Evolutionary conservation across 2,888 invertebrate species (phyloP), one percentile per base, ranked within the genome.

Genomic region (Dicycla oo): DNA sequence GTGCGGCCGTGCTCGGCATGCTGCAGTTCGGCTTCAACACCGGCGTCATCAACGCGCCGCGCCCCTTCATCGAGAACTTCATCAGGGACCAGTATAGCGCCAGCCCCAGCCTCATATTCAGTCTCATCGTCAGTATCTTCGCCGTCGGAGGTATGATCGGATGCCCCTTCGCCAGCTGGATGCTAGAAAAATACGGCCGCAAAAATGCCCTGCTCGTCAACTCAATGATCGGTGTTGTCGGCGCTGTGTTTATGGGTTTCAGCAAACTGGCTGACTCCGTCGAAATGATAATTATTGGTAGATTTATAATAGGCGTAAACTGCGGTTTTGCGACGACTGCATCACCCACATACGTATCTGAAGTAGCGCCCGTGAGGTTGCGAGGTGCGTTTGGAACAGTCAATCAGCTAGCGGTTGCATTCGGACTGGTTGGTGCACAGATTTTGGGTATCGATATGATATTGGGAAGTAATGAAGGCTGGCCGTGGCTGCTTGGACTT

Each of bases 121-220:
- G 97, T 69, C 91, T 98, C 74, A 97, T 97, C 43, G 98, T 98
- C 69, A 97, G 97, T 82, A 97, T 98, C 82, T 98, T 98, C 90
- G 97, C 98, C 63, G 96, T 98, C 60, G 98, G 98, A 30, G 98
- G 98, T 45, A 97, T 98, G 97, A 94, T 97, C 54, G 98, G 98
- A 38, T 98, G 98, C 68, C 97, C 98, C 54, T 93, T 97, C 62
- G 97, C 97, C n/a, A 98, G 98, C 63, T 97, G 97, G 95, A 96
- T 98, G 81, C 97, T 97, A 43, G 97, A 98, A 87, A 96, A 95
- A 85, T 97, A 97, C 82, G 98, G 98, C 69, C 96, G 97, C 87
- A 97, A 97, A 91, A 96, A 97, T 68, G 97, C 97, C 8, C 93
- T 97, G 73, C 90, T 97, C 74, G 89, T 97, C 68, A 97, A 97